Conservation (phyloP, 2,113 vertebrate genomes). For the Laticauda laticaudata region DNA sequence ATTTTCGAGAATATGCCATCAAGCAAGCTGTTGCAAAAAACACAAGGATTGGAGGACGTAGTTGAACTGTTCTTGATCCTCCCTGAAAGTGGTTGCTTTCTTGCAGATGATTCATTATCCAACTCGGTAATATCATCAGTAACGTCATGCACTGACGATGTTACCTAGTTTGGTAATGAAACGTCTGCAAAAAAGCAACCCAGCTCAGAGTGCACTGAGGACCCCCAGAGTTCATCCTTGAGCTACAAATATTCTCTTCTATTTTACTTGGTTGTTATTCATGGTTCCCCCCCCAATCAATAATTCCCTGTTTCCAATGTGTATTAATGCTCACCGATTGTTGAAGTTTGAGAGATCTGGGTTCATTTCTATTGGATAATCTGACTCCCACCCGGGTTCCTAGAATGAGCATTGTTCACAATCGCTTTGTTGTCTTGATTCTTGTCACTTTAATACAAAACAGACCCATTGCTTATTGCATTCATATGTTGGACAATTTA, state of each 20-base stretch:
- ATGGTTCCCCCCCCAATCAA: neutral
- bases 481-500: neutral
- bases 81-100: neutral
- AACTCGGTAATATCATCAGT: neutral
- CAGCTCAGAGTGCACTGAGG: neutral
- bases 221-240: neutral
- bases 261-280: neutral
- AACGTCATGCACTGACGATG: neutral
- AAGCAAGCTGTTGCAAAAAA: neutral
- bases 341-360: neutral
- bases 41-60: neutral
- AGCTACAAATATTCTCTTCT: neutral
- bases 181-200: neutral
- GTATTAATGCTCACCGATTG: too few relatives aligned
- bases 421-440: neutral
- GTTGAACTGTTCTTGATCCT: neutral
- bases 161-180: neutral
- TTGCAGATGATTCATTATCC: neutral
- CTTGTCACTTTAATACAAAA: constrained; percentile 3
- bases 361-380: neutral
- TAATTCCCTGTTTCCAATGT: neutral
- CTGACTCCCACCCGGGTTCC: neutral
- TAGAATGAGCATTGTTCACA: neutral
- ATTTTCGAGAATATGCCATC: neutral
- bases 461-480: neutral